A percentile compares a stretch with the other conserved stretches of the same genome.
Conservation (phyloP, 2,888 invertebrate species). For the Tipula unca region DNA sequence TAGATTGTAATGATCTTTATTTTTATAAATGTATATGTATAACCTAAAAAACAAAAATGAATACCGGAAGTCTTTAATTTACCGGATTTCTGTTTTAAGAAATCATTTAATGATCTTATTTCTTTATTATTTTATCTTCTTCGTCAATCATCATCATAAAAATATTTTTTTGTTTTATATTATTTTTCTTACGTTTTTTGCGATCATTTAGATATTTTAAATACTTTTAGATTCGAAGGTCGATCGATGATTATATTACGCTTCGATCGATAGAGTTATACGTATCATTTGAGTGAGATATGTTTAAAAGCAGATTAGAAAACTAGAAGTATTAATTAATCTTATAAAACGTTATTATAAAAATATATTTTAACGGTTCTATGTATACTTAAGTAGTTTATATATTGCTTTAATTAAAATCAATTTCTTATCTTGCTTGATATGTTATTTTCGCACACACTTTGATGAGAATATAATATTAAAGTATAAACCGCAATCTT, state of each 20-base stretch:
- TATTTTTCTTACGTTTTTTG: background rate
- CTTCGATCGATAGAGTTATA: background rate
- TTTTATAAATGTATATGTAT: background rate
- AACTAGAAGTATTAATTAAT: background rate
- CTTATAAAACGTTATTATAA: background rate
- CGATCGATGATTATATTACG: background rate
- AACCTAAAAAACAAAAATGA: background rate
- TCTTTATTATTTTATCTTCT: slow-evolving; percentile 8
- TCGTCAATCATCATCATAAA: slow-evolving; percentile 9
- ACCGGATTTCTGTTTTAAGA: slow-evolving; percentile 14
- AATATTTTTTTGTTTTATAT: background rate
- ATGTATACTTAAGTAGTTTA: background rate
- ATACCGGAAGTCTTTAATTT: slow-evolving; percentile 14
- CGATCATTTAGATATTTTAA: background rate
- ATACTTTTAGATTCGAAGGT: background rate
- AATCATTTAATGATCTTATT: slow-evolving; percentile 14
- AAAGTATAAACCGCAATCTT: background rate
- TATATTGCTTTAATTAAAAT: background rate
- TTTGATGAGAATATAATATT: background rate
- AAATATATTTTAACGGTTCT: background rate
- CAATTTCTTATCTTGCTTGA: background rate
- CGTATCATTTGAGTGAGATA: background rate
- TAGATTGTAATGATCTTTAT: background rate
- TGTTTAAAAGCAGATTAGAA: background rate
- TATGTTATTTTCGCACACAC: background rate